Evolutionary conservation across 1,140 invertebrate species (phyloP), one percentile per base, ranked within the genome.

Genomic region (Drosophila kurseongensis): DNA sequence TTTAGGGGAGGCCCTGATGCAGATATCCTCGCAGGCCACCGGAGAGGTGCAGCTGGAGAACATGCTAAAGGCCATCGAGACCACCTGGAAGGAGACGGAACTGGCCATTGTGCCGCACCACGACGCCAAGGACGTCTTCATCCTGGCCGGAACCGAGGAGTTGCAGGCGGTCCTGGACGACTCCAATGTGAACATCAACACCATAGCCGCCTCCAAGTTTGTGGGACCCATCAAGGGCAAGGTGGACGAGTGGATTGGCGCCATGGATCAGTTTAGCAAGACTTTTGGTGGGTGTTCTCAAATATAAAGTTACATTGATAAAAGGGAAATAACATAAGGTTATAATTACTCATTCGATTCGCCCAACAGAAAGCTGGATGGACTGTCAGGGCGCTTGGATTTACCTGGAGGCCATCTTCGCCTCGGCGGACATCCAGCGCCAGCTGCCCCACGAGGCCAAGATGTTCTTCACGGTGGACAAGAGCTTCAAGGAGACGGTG

Each of bases 341-440:
- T 18, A 18, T 18, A 18, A 18, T 18, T 18, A 16, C 4, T 5
- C 36, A 38, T 10, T 10, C 10, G 0, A 10, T 38, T 38, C 12
- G 36, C 4, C 36, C 9, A 38, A 38, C 96, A 96, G 97, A 97
- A 91, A 96, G 96, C 90, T 98, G 97, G 97, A 94, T 95, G 80
- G 94, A 94, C 38, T 97, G 96, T 78, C 97, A 98, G 90, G 95
- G 96, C 77, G 96, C 96, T 45, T 98, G 97, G 97, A 93, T 97
- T 4, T 97, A 98, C 80, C 92, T 98, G 47, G 96, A 98, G 90
- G 96, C 97, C 5, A 97, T 98, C 79, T 98, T 98, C 91, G 95
- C 95, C n/a, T 96, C 97, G 1, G 96, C 97, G 1, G 97, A 97
- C 81, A 98, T 98, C 72, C 97, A 97, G 83, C 93, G 97, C 23